These are phyloP conservation scores for Pachyseris speciosa DNA, from an alignment of 64 coral and sea anemone species.

Conservation along the genomic window DNA sequence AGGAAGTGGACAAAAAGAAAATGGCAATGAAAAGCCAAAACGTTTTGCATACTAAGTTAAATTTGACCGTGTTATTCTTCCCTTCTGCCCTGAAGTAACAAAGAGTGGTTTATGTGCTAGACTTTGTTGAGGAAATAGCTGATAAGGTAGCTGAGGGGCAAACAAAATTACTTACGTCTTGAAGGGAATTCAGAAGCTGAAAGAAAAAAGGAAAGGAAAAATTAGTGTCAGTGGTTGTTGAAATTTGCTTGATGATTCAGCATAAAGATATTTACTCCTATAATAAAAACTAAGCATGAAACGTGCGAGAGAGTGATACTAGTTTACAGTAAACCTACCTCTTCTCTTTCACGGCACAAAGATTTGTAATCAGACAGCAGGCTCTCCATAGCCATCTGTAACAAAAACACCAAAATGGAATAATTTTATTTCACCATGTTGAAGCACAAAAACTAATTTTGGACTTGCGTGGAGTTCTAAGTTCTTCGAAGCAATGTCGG, in stretches of 20 bases:
- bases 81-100: too few relatives aligned
- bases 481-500: too few relatives aligned
- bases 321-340: constrained; percentile 29
- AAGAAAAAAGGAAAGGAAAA: constrained; percentile 10
- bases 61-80: too few relatives aligned
- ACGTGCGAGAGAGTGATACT: not conserved
- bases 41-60: too few relatives aligned
- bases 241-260: not conserved
- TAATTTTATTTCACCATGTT: not conserved
- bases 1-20: too few relatives aligned
- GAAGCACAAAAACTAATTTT: not conserved
- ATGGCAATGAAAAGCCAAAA: too few relatives aligned
- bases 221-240: not conserved
- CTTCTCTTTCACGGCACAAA: constrained; percentile 83
- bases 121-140: too few relatives aligned
- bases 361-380: constrained; percentile 72
- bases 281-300: not conserved
- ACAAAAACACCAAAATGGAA: not conserved
- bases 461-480: not conserved
- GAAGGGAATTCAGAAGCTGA: constrained; percentile 81
- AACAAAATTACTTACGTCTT: constrained; percentile 81
- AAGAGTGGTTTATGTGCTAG: too few relatives aligned
- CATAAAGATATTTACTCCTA: not conserved
- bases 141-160: not conserved
- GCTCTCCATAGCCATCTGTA: constrained; percentile 78